These are phyloP conservation scores for Geotria australis DNA, from an alignment of 2,797 vertebrate species.

Conservation along the genomic window DNA sequence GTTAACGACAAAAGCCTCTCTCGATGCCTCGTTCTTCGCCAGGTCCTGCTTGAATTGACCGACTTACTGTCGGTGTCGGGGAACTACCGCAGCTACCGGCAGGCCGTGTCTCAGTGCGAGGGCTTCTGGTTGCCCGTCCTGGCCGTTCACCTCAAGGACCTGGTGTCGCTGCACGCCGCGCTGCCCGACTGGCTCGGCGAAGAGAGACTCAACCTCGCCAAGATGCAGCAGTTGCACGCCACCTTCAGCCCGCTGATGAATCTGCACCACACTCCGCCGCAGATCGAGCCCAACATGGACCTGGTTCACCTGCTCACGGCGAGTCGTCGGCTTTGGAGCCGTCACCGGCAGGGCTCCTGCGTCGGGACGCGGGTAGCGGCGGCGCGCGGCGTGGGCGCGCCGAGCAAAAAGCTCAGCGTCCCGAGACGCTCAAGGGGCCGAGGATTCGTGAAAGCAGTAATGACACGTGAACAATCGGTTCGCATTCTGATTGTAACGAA, in stretches of 20 bases:
- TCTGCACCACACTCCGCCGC: conserved; percentile 49
- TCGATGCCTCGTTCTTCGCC: neutral
- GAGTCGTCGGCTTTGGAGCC: conserved; percentile 4
- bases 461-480: no score
- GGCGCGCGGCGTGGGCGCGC: no score
- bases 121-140: conserved; percentile 78
- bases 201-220: conserved; percentile 58
- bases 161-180: conserved; percentile 63
- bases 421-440: no score
- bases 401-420: no score
- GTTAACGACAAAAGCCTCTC: no score
- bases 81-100: conserved; percentile 72
- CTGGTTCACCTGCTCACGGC: conserved; percentile 73
- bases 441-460: no score
- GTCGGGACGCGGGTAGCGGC: no score
- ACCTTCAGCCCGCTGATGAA: conserved; percentile 67
- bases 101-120: conserved; percentile 35
- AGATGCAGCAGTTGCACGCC: conserved; percentile 53
- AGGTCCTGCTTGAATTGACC: conserved; percentile 80
- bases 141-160: conserved; percentile 71
- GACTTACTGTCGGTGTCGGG: conserved; percentile 64
- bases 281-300: conserved; percentile 68
- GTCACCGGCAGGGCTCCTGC: no score
- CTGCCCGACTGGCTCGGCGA: conserved; percentile 62
- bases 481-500: no score